Evolutionary conservation across 53 echinoderm and acorn worm genomes (phyloP).

Genomic region (Henricia sp.): DNA sequence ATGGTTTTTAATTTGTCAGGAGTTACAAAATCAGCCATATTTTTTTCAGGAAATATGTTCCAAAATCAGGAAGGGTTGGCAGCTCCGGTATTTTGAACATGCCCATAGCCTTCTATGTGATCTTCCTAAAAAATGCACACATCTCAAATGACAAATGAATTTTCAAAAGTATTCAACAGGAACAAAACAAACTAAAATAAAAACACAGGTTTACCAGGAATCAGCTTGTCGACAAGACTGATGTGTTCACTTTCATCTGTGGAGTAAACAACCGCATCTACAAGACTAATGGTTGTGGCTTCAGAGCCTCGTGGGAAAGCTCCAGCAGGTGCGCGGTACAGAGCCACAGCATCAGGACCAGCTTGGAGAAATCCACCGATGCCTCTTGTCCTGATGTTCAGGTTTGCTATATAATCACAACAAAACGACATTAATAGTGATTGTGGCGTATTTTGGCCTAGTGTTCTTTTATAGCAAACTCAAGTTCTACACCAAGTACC

Average conservation of each 20-base stretch:
- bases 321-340: conserved; percentile 76
- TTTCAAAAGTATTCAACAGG: too few species aligned
- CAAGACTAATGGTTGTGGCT: conserved; percentile 71
- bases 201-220: conserved; percentile 70
- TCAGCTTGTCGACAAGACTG: conserved; percentile 63
- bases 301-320: conserved; percentile 79
- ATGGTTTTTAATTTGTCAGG: too few species aligned
- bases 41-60: too few species aligned
- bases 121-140: too few species aligned
- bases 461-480: background rate
- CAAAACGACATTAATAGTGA: too few species aligned
- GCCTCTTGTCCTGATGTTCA: conserved; percentile 39
- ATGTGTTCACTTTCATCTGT: conserved; percentile 46
- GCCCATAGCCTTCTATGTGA: too few species aligned
- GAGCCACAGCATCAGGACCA: conserved; percentile 87
- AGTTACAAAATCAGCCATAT: too few species aligned
- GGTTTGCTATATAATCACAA: conserved; percentile 51
- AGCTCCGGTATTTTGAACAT: too few species aligned
- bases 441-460: background rate
- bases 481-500: too few species aligned
- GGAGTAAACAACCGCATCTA: conserved; percentile 89
- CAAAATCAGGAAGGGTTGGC: too few species aligned
- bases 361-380: conserved; percentile 76
- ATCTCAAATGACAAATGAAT: too few species aligned
- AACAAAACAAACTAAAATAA: background rate